These are phyloP conservation scores for Periplaneta americana DNA, from an alignment of 1,140 invertebrate species.

Conservation along the genomic window DNA sequence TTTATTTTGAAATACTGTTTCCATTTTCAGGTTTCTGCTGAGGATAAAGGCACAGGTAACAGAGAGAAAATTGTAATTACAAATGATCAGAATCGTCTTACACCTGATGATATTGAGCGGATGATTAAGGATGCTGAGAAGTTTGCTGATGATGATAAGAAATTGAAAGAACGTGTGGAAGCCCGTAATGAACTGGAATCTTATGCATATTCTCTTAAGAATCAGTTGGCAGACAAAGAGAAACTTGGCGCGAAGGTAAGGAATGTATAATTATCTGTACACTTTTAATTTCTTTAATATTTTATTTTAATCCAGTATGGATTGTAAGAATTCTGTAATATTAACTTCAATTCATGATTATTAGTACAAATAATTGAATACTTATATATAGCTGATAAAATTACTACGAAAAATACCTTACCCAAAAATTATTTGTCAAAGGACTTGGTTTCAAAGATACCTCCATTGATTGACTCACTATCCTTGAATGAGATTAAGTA, in stretches of 20 bases:
- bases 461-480: too few species aligned
- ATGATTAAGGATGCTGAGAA: conserved; percentile 99
- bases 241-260: conserved; percentile 89
- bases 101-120: conserved; percentile 95
- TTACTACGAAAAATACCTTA: too few species aligned
- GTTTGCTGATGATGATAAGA: conserved; percentile 98
- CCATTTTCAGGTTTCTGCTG: conserved; percentile 72
- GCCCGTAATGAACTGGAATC: conserved; percentile 93
- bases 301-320: too few species aligned
- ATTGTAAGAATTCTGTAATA: too few species aligned
- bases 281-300: too few species aligned
- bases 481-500: too few species aligned
- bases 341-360: too few species aligned
- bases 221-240: conserved; percentile 95
- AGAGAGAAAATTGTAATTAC: conserved; percentile 98
- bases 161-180: conserved; percentile 94
- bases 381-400: too few species aligned
- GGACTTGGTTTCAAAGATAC: too few species aligned
- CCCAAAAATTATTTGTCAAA: too few species aligned
- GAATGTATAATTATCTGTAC: background rate
- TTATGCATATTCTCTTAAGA: conserved; percentile 97
- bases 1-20: background rate
- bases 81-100: conserved; percentile 94
- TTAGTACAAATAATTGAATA: too few species aligned
- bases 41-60: conserved; percentile 98